phyloP scores from a whole-genome alignment of 2,113 vertebrate species.

The Oncorhynchus nerka region DNA sequence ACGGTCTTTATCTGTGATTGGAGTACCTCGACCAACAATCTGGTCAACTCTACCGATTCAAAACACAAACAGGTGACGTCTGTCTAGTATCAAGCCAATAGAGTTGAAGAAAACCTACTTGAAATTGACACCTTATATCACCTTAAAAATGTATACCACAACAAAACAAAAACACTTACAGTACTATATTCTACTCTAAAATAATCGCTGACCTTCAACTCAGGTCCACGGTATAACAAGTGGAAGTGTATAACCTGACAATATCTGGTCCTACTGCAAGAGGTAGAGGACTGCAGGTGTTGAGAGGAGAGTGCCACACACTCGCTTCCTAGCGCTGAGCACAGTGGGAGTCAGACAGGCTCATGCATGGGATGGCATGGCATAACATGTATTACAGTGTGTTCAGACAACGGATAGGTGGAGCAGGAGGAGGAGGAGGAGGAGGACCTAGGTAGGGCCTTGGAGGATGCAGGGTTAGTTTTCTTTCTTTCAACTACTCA shows the following conservation, averaged over 20 bases:
- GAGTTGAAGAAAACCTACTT: neutral
- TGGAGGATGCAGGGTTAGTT: neutral
- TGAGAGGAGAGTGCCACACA: neutral
- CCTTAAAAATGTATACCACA: too few relatives aligned
- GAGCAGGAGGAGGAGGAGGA: conserved; percentile 12
- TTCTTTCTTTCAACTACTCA: neutral
- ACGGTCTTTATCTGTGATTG: conserved; percentile 90
- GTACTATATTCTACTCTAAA: too few relatives aligned
- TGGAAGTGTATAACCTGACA: neutral
- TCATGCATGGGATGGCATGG: conserved; percentile 36
- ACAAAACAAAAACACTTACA: too few relatives aligned
- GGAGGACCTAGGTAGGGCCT: neutral
- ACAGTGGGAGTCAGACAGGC: conserved; percentile 10
- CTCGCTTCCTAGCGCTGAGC: conserved; percentile 24
- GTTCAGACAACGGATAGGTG: conserved; percentile 20
- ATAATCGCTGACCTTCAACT: too few relatives aligned
- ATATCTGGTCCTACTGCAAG: neutral
- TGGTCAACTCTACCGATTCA: conserved; percentile 88
- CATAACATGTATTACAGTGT: conserved; percentile 27
- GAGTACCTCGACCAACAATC: conserved; percentile 92
- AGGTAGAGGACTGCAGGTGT: neutral
- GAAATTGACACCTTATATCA: neutral
- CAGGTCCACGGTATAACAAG: neutral
- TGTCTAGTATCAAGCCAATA: conserved; percentile 27
- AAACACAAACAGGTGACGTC: conserved; percentile 24